A percentile compares a stretch with the other conserved stretches of the same genome.
Conservation (phyloP, 2,797 vertebrate genomes). For the Eulemur rubriventer region DNA sequence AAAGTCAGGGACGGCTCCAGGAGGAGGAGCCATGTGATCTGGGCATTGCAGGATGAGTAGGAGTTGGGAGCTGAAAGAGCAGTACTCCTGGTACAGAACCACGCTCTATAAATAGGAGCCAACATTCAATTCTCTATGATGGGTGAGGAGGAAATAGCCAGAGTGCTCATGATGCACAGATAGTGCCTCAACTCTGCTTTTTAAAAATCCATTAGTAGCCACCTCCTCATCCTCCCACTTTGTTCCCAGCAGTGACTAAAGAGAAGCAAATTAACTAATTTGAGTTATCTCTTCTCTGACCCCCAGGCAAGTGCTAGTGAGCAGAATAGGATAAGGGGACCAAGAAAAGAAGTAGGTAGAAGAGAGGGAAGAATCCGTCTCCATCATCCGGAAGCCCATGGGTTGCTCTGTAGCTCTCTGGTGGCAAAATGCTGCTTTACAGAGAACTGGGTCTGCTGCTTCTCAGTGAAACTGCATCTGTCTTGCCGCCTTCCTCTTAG, state of each 20-base stretch:
- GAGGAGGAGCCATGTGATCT: neutral
- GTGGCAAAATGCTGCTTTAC: neutral
- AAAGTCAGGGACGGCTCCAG: neutral
- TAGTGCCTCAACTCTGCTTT: neutral
- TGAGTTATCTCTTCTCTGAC: conserved; percentile 41
- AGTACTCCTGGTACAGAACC: neutral
- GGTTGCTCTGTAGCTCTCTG: neutral
- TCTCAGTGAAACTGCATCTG: neutral
- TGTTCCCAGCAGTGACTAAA: conserved; percentile 14
- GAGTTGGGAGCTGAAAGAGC: neutral
- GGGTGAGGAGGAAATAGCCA: neutral
- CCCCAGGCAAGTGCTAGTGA: neutral
- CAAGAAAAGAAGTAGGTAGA: neutral
- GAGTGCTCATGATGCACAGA: neutral
- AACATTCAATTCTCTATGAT: neutral
- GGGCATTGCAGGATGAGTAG: conserved; percentile 12
- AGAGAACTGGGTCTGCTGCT: neutral
- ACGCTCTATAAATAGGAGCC: neutral
- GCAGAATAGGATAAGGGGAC: neutral
- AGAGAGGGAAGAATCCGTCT: neutral
- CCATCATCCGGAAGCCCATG: neutral
- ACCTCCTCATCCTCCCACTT: conserved; percentile 53
- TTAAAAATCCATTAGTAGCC: neutral
- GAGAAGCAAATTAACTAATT: conserved; percentile 11
- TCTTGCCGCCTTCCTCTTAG: neutral